Evolutionary conservation across 23 tunicate genomes (phyloP).

Genomic region (Halocynthia roretzi): DNA sequence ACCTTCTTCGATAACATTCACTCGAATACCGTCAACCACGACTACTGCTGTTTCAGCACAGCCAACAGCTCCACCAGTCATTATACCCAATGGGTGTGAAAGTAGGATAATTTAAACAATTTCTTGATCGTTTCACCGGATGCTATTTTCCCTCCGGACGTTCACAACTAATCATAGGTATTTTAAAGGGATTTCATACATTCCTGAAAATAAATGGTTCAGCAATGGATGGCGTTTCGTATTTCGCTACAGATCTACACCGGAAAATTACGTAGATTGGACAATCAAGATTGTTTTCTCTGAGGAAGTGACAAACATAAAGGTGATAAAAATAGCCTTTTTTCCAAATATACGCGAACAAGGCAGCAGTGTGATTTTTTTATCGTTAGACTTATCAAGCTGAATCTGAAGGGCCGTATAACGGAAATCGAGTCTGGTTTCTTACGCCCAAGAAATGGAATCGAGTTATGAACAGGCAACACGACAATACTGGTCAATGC

Average conservation of each 20-base stretch:
- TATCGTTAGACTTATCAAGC: not conserved
- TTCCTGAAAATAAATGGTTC: conserved; percentile 6
- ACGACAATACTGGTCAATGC: not conserved
- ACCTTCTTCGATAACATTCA: not conserved
- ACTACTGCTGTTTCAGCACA: conserved; percentile 12
- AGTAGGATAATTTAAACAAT: not conserved
- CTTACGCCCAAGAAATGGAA: conserved; percentile 14
- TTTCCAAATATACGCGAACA: not conserved
- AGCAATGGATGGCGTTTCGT: conserved; percentile 18
- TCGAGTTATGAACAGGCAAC: conserved; percentile 10
- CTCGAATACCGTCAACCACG: conserved; percentile 14
- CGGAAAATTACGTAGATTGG: conserved; percentile 22
- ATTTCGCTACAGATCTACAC: conserved; percentile 12
- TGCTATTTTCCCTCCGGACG: too few species aligned
- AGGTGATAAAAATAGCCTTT: conserved; percentile 1
- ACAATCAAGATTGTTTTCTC: conserved; percentile 25
- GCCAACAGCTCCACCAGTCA: conserved; percentile 7
- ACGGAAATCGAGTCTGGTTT: conserved; percentile 29
- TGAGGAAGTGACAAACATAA: conserved; percentile 5
- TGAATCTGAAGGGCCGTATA: conserved; percentile 13
- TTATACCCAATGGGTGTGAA: conserved; percentile 24
- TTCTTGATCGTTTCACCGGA: too few species aligned
- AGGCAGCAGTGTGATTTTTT: not conserved
- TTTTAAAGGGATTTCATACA: not conserved
- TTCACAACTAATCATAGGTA: too few species aligned